A percentile compares a stretch with the other conserved stretches of the same genome.
These are phyloP conservation scores for Pseudochromis fuscus DNA, from an alignment of 2,797 vertebrate genomes.

Conservation along the genomic window DNA sequence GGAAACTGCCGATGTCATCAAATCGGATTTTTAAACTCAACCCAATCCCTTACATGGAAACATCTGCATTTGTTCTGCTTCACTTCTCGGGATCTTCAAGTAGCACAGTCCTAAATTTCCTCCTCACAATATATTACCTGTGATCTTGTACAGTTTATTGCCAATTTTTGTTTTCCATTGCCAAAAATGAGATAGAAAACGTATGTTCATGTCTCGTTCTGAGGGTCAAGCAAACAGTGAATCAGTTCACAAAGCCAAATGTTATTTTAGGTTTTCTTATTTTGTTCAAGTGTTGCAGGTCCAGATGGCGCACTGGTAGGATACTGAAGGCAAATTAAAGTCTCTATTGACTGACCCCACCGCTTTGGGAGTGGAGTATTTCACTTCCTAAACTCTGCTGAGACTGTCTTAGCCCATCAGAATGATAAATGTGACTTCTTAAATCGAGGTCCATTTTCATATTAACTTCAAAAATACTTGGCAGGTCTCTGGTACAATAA, in stretches of 20 bases:
- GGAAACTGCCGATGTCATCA: not conserved
- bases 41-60: not conserved
- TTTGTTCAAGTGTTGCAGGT: conserved; percentile 11
- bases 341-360: conserved; percentile 36
- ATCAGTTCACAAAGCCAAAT: conserved; percentile 5
- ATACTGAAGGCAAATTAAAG: conserved; percentile 50
- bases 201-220: conserved; percentile 4
- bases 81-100: not conserved
- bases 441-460: conserved; percentile 56
- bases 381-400: conserved; percentile 45
- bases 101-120: not conserved
- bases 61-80: conserved; percentile 8
- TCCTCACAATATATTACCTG: not conserved
- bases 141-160: not conserved
- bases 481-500: conserved; percentile 51
- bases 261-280: conserved; percentile 17
- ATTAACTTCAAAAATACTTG: conserved; percentile 59
- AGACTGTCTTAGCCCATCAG: conserved; percentile 48
- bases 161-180: not conserved
- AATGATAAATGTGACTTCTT: conserved; percentile 67
- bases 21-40: not conserved
- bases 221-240: conserved; percentile 29
- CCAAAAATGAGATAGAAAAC: not conserved
- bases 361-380: conserved; percentile 57
- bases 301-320: conserved; percentile 26